Percentiles rank a stretch among this genome's conserved stretches.
Conservation (phyloP, 64 coral and sea anemone species). For the Dendrophyllia cribrosa region DNA sequence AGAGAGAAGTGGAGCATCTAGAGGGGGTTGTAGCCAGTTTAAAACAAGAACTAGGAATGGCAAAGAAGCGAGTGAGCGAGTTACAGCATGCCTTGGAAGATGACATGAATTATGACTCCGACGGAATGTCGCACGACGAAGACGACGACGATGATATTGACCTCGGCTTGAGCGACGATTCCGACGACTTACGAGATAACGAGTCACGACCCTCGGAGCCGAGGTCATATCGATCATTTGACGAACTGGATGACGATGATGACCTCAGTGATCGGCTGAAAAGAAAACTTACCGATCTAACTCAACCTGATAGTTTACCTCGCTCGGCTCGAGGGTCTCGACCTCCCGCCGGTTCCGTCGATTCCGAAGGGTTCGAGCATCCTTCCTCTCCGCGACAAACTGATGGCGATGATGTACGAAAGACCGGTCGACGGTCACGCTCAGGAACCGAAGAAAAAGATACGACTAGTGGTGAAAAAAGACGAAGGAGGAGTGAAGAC, state of each 20-base stretch:
- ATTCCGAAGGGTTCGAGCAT: constrained; percentile 25
- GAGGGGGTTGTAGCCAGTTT: constrained; percentile 69
- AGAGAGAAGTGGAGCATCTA: constrained; percentile 81
- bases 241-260: constrained; percentile 88
- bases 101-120: constrained; percentile 84
- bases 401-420: constrained; percentile 7
- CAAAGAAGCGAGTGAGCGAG: constrained; percentile 94
- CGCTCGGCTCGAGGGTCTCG: constrained; percentile 6
- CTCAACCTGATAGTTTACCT: constrained; percentile 12
- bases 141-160: constrained; percentile 73
- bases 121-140: constrained; percentile 68
- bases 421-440: not conserved
- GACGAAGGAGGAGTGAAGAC: constrained; percentile 4
- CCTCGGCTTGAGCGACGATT: constrained; percentile 78
- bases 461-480: constrained; percentile 19
- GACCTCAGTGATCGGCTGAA: constrained; percentile 64
- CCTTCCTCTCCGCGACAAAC: not conserved
- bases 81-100: constrained; percentile 96
- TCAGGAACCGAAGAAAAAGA: constrained; percentile 35
- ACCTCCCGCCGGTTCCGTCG: not conserved
- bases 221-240: constrained; percentile 90
- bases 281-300: constrained; percentile 35
- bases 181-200: constrained; percentile 45
- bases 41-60: constrained; percentile 87
- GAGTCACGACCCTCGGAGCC: constrained; percentile 82